Base-by-base conservation (phyloP, 2,888 invertebrate species). In the Helobdella robusta region DNA sequence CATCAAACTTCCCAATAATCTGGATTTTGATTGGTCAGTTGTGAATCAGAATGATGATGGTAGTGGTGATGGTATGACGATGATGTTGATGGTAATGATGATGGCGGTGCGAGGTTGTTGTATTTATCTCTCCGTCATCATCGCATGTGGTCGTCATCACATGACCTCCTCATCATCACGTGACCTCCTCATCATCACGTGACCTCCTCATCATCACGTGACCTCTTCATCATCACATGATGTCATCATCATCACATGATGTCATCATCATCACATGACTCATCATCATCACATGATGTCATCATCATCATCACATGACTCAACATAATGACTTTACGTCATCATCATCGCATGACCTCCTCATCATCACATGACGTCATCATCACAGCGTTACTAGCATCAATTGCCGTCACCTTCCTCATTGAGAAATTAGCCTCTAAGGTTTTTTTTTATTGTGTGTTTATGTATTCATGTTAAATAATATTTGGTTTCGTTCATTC, bases 21-120 rank as follows among this genome's bases (percentile, higher is more conserved):
- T 62, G 62, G 62, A 46, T 62, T 44, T 18, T 62, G 32, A 23
- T 62, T 15, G 62, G 62, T 62, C n/a, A 62, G 34, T 32, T 30
- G 36, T 59, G 15, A 54, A 46, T 60, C 34, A 48, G 32, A 30
- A 62, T 59, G 34, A 6, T 32, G 34, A 30, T 32, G 34, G 35
- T 32, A 32, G 35, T 58, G 34, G 35, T 58, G 34, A 58, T 58
- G n/a, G n/a, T 35, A 58, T 58, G 28, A 40, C 30, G 44, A 60
- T 60, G 6, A 60, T 60, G 44, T 44, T 40, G 44, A 60, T 40
- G 44, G 44, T 40, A 40, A 60, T 60, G 44, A 60, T 60, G 44
- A 60, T 60, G 44, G 23, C 30, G n/a, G n/a, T n/a, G n/a, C n/a
- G n/a, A n/a, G n/a, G n/a, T n/a, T n/a, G n/a, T n/a, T n/a, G n/a